A percentile compares a stretch with the other conserved stretches of the same genome.
phyloP scores from a whole-genome alignment of 1,140 invertebrate genomes.

The Riptortus pedestris region DNA sequence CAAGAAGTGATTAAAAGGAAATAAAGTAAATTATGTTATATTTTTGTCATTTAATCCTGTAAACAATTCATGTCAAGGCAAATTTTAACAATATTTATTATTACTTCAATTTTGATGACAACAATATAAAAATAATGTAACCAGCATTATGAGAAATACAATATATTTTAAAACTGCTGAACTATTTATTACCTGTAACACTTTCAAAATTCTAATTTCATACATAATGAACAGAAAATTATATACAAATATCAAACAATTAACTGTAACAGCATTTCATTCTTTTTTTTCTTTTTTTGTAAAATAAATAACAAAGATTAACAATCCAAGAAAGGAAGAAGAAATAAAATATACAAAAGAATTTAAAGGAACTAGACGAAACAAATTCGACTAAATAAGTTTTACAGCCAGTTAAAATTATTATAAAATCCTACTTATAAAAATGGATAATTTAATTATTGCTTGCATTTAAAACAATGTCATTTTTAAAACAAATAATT shows the following conservation, averaged over 20 bases:
- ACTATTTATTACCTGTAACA: not conserved
- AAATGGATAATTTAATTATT: not conserved
- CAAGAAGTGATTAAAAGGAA: too few relatives aligned
- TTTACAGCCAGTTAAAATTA: not conserved
- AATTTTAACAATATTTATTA: too few relatives aligned
- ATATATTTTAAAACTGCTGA: not conserved
- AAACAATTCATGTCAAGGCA: too few relatives aligned
- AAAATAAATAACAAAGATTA: slow-evolving; percentile 4
- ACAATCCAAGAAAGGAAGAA: not conserved
- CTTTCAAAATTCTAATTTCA: too few relatives aligned
- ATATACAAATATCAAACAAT: too few relatives aligned
- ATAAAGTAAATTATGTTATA: too few relatives aligned
- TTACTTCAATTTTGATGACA: too few relatives aligned
- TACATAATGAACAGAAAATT: too few relatives aligned
- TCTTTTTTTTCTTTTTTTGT: not conserved
- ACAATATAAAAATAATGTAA: too few relatives aligned
- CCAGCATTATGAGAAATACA: too few relatives aligned
- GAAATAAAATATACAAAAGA: slow-evolving; percentile 1
- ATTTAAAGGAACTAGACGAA: not conserved
- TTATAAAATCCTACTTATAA: not conserved
- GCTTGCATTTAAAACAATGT: not conserved
- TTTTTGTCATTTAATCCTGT: too few relatives aligned
- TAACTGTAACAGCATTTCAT: too few relatives aligned
- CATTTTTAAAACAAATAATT: not conserved
- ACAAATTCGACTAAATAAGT: not conserved